phyloP scores from a whole-genome alignment of 2,113 vertebrate genomes.

The Raja brachyura region DNA sequence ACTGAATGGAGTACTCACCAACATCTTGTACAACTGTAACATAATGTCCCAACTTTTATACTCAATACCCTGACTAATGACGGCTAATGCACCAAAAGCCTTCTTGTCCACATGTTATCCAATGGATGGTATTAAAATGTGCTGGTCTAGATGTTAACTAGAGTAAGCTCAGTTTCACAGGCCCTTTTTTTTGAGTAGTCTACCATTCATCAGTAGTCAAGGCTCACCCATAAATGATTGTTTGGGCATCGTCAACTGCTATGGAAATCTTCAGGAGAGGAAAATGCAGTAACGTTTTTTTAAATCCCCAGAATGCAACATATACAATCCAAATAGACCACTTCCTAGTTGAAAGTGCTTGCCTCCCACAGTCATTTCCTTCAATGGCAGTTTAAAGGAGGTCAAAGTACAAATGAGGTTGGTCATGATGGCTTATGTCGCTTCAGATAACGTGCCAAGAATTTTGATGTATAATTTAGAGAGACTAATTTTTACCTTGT shows the following conservation, averaged over 20 bases:
- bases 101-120: no score
- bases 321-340: neutral
- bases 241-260: neutral
- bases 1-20: no score
- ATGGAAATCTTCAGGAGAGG: no score
- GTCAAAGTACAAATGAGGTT: neutral
- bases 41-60: no score
- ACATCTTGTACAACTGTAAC: no score
- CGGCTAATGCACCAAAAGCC: no score
- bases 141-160: neutral
- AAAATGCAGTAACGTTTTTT: neutral
- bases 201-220: neutral
- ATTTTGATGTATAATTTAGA: neutral
- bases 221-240: neutral
- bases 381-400: neutral
- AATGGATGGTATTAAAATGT: neutral
- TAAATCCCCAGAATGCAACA: neutral
- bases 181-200: neutral
- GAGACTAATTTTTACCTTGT: neutral
- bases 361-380: neutral
- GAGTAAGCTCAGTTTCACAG: neutral
- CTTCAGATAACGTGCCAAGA: neutral
- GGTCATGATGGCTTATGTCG: neutral
- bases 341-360: neutral
- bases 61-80: no score